phyloP scores from a whole-genome alignment of 2,113 vertebrate genomes.

The Indicator indicator region DNA sequence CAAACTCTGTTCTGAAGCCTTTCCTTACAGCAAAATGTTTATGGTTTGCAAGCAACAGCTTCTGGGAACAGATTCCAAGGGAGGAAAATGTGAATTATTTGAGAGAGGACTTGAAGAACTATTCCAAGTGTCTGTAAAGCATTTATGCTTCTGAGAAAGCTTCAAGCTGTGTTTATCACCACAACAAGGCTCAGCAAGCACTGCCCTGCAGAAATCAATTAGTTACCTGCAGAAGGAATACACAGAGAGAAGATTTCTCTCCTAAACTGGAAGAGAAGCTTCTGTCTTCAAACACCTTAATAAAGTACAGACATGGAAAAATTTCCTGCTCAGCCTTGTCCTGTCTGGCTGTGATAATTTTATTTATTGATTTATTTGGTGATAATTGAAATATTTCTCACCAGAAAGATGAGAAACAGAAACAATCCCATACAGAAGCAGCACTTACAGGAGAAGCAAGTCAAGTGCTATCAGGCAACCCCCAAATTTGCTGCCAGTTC shows the following conservation, averaged over 20 bases:
- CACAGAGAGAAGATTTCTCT: neutral
- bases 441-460: no score
- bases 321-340: neutral
- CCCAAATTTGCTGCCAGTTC: neutral
- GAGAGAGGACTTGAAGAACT: neutral
- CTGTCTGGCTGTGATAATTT: neutral
- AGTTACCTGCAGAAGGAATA: constrained; percentile 14
- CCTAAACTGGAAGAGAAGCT: constrained; percentile 24
- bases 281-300: neutral
- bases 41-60: neutral
- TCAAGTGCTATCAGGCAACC: neutral
- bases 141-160: neutral
- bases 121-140: neutral
- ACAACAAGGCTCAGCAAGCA: neutral
- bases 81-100: neutral
- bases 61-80: neutral
- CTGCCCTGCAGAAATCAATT: constrained; percentile 20
- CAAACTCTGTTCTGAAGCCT: neutral
- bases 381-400: neutral
- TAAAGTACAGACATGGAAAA: neutral
- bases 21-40: neutral
- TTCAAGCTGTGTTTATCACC: neutral
- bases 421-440: neutral
- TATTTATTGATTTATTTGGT: no score
- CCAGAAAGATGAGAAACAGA: neutral